These are phyloP conservation scores for Myotis findleyi DNA, from an alignment of 2,797 vertebrate species.

Conservation along the genomic window DNA sequence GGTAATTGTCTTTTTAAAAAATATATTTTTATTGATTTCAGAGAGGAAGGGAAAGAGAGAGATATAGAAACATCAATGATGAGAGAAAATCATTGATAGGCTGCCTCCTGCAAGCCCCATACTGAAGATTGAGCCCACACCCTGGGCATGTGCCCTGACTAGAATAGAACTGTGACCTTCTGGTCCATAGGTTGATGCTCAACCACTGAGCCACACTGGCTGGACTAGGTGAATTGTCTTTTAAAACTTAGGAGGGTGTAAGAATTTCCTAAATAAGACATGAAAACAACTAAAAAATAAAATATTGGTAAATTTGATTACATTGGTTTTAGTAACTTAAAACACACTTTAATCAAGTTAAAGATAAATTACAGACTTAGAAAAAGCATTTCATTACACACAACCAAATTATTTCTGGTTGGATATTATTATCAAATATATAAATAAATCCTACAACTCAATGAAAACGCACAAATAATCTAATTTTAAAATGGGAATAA, in stretches of 20 bases:
- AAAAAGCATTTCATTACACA: not conserved
- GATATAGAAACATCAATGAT: no score
- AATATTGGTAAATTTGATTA: not conserved
- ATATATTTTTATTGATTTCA: no score
- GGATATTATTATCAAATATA: not conserved
- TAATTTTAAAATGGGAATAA: not conserved
- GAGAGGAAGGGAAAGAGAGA: no score
- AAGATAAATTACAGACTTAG: not conserved
- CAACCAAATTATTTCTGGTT: no score
- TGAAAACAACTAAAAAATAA: not conserved
- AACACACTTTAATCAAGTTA: not conserved
- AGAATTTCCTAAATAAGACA: not conserved
- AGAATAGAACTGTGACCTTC: no score
- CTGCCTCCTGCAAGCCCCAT: no score
- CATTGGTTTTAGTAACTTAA: not conserved
- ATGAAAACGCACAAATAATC: not conserved
- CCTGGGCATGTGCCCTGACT: no score
- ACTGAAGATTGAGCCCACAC: no score
- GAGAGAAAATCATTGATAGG: no score
- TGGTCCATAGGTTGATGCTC: no score
- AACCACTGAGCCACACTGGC: no score
- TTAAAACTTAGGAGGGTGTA: not conserved
- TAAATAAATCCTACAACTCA: conserved; percentile 25
- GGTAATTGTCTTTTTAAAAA: not conserved
- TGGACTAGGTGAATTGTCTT: not conserved